A percentile compares a stretch with the other conserved stretches of the same genome.
Evolutionary conservation across 1,140 invertebrate species (phyloP).

Genomic region (Drosophila nebulosa): DNA sequence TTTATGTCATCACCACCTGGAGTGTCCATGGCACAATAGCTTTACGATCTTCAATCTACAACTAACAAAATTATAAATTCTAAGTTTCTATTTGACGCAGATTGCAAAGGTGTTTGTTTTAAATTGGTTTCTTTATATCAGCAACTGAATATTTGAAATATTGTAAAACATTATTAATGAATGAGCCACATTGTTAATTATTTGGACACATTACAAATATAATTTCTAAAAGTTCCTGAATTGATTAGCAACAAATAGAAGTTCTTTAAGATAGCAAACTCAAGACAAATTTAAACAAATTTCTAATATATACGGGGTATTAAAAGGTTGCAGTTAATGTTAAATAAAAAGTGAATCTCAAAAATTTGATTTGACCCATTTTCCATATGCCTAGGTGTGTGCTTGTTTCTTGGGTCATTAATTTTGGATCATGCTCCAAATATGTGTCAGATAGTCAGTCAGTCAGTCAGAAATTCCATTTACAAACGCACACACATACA

Average conservation of each 20-base stretch:
- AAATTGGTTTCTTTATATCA: too few species aligned
- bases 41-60: background rate
- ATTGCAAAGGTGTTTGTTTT: background rate
- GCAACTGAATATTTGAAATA: too few species aligned
- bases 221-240: too few species aligned
- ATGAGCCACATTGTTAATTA: too few species aligned
- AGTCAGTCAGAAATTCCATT: slow-evolving; percentile 65
- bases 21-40: background rate
- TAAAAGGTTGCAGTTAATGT: background rate
- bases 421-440: slow-evolving; percentile 75
- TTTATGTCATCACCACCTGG: background rate
- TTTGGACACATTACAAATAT: too few species aligned
- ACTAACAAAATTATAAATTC: too few species aligned
- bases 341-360: background rate
- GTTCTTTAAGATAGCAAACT: background rate
- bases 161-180: too few species aligned
- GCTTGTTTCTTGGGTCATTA: slow-evolving; percentile 68
- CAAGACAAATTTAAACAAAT: too few species aligned
- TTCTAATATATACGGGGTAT: background rate
- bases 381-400: slow-evolving; percentile 7
- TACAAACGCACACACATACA: slow-evolving; percentile 41
- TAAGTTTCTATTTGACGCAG: background rate
- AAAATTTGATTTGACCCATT: slow-evolving; percentile 36
- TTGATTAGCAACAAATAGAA: background rate
- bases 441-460: slow-evolving; percentile 73